Percentiles rank a stretch among this genome's conserved stretches.
phyloP scores from a whole-genome alignment of 2,797 vertebrate genomes.

The Limnodromus scolopaceus region DNA sequence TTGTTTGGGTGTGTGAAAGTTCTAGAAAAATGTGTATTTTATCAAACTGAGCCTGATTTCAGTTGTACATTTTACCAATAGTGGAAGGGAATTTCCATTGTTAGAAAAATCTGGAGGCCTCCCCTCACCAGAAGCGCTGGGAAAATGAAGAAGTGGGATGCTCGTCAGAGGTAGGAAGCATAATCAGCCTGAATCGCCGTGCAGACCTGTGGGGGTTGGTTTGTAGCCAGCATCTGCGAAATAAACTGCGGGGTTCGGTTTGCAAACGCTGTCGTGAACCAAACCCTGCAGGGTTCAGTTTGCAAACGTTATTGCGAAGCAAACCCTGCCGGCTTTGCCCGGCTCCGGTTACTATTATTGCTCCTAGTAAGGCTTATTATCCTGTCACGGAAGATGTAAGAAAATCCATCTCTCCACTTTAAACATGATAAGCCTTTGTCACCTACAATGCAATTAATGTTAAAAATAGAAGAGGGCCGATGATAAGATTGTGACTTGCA shows the following conservation, averaged over 20 bases:
- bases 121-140: background rate
- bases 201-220: background rate
- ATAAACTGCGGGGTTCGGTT: conserved; percentile 1
- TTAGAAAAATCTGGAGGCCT: background rate
- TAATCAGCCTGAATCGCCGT: background rate
- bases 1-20: background rate
- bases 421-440: conserved; percentile 79
- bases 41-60: background rate
- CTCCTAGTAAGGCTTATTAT: conserved; percentile 69
- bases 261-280: background rate
- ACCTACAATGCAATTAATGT: conserved; percentile 78
- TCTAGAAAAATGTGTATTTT: background rate
- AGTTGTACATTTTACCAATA: background rate
- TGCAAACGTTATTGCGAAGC: background rate
- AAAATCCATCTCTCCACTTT: conserved; percentile 76
- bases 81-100: background rate
- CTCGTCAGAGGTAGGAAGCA: background rate
- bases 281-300: background rate
- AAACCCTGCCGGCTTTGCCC: background rate
- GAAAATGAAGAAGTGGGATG: background rate
- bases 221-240: background rate
- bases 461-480: conserved; percentile 78
- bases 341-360: conserved; percentile 62
- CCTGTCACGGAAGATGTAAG: conserved; percentile 74
- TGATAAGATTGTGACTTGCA: conserved; percentile 75